Percentiles rank a stretch among this genome's conserved stretches.
These are phyloP conservation scores for Crocallis elinguaria DNA, from an alignment of 2,888 invertebrate genomes.

Conservation along the genomic window DNA sequence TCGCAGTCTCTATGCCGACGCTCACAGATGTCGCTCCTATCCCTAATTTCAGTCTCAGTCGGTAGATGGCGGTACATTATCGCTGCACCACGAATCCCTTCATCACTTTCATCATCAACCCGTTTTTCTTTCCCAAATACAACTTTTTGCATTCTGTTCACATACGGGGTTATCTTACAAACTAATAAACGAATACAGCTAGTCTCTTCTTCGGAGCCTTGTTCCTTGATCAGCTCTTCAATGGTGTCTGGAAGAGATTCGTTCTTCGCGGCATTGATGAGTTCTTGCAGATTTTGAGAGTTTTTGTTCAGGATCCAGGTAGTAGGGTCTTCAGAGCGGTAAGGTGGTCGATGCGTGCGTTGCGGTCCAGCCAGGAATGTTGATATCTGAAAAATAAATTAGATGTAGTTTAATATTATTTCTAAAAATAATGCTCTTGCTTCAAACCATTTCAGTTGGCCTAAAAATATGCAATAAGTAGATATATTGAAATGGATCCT, in stretches of 20 bases:
- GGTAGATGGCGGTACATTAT: slow-evolving; percentile 87
- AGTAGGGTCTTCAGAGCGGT: slow-evolving; percentile 64
- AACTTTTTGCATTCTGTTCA: slow-evolving; percentile 91
- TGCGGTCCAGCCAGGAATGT: slow-evolving; percentile 77
- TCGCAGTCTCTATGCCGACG: slow-evolving; percentile 81
- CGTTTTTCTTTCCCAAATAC: slow-evolving; percentile 73
- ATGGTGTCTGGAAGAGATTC: slow-evolving; percentile 86
- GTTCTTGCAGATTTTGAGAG: slow-evolving; percentile 80
- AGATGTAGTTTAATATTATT: neutral
- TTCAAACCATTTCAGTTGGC: too few species aligned
- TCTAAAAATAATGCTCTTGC: too few species aligned
- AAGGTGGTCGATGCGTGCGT: slow-evolving; percentile 50
- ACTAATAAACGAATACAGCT: slow-evolving; percentile 89
- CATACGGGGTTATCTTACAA: slow-evolving; percentile 91
- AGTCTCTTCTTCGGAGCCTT: slow-evolving; percentile 84
- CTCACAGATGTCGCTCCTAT: slow-evolving; percentile 87
- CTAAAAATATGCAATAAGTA: too few species aligned
- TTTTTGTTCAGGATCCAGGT: slow-evolving; percentile 87
- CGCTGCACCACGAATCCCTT: slow-evolving; percentile 60
- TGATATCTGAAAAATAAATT: slow-evolving; percentile 82
- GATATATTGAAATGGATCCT: too few species aligned
- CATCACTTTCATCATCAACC: slow-evolving; percentile 55
- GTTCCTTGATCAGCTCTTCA: slow-evolving; percentile 83
- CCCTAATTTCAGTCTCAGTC: slow-evolving; percentile 83
- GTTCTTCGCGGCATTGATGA: slow-evolving; percentile 86